Conservation (phyloP, 2,888 invertebrate species). For the Eupithecia abbreviata region DNA sequence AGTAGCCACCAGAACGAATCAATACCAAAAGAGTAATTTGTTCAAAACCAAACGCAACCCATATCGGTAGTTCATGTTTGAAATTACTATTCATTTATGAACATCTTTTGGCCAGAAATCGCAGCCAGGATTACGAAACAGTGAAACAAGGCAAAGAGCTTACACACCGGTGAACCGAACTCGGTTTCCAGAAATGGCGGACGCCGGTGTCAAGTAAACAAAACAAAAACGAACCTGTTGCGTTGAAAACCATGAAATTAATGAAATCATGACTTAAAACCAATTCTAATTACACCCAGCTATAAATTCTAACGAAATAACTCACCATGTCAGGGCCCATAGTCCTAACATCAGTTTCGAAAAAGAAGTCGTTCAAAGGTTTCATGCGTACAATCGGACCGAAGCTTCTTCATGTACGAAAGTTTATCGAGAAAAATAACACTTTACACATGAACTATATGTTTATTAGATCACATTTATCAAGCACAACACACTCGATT, state of each 20-base stretch:
- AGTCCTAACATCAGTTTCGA: conserved; percentile 90
- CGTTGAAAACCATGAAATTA: conserved; percentile 66
- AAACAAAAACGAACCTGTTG: conserved; percentile 86
- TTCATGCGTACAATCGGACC: conserved; percentile 84
- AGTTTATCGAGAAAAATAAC: conserved; percentile 63
- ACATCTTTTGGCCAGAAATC: background rate
- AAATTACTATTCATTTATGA: background rate
- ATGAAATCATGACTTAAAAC: conserved; percentile 77
- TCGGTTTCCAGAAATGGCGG: conserved; percentile 82
- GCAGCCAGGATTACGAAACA: background rate
- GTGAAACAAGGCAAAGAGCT: conserved; percentile 25
- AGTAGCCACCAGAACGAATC: background rate
- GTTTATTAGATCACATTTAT: conserved; percentile 38
- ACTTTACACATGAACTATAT: conserved; percentile 59
- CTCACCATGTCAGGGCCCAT: conserved; percentile 92
- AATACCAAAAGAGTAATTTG: background rate
- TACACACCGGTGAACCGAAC: conserved; percentile 73
- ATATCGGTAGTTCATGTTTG: background rate
- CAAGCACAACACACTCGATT: conserved; percentile 50
- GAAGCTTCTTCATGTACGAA: conserved; percentile 76
- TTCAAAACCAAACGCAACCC: background rate
- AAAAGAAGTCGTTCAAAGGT: conserved; percentile 88
- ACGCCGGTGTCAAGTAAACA: conserved; percentile 85
- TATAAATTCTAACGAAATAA: conserved; percentile 57
- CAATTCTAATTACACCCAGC: conserved; percentile 51